Conservation (phyloP, 92 coral and sea anemone genomes). For the Hydrozoanthus gracilis region DNA sequence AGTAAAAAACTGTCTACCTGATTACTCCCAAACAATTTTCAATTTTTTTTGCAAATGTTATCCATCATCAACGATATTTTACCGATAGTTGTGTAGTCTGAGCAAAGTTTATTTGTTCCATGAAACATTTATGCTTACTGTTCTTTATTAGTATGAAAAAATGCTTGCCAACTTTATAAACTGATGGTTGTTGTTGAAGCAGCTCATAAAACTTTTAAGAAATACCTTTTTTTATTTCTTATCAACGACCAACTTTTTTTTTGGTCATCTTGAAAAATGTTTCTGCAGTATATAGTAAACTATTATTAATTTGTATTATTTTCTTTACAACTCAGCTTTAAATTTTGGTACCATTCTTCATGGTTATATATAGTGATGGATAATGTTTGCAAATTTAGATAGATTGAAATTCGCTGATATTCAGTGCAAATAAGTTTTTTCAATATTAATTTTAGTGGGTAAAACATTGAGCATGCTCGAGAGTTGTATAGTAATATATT, state of each 20-base stretch:
- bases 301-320: background rate
- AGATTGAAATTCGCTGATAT: constrained; percentile 3
- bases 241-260: too few relatives aligned
- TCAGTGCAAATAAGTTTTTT: background rate
- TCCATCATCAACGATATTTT: background rate
- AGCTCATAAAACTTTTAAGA: too few relatives aligned
- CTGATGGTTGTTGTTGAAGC: too few relatives aligned
- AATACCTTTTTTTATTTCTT: too few relatives aligned
- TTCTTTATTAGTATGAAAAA: too few relatives aligned
- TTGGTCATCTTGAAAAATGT: too few relatives aligned
- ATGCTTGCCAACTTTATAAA: too few relatives aligned
- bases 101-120: background rate
- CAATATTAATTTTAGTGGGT: background rate
- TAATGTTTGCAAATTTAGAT: background rate
- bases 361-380: background rate
- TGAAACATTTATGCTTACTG: background rate
- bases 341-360: background rate
- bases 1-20: background rate
- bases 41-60: background rate
- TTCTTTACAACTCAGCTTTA: background rate
- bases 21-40: background rate
- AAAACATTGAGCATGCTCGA: background rate
- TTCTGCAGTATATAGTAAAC: too few relatives aligned
- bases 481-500: background rate
- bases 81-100: background rate